phyloP scores from a whole-genome alignment of 2,797 vertebrate genomes.

The Protonibea diacanthus region DNA sequence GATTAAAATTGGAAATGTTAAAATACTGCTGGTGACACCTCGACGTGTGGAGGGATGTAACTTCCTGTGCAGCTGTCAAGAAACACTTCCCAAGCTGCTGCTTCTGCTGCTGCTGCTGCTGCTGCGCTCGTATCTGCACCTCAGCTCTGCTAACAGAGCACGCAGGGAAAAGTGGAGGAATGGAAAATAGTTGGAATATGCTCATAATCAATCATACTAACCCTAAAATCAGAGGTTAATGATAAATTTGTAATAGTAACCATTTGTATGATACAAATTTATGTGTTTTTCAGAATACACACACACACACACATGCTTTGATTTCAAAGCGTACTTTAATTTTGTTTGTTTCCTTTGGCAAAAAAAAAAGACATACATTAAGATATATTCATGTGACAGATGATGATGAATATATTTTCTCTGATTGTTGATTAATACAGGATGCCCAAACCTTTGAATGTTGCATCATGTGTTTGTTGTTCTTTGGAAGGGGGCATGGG shows the following conservation, averaged over 20 bases:
- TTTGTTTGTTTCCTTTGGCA: constrained; percentile 52
- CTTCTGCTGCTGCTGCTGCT: constrained; percentile 51
- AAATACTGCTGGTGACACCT: constrained; percentile 83
- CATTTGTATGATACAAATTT: constrained; percentile 31
- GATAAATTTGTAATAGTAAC: constrained; percentile 56
- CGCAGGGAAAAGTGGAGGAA: constrained; percentile 37
- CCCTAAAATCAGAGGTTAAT: constrained; percentile 53
- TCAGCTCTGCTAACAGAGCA: constrained; percentile 69
- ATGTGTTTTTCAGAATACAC: constrained; percentile 20
- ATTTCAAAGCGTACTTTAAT: constrained; percentile 45
- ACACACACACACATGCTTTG: constrained; percentile 39
- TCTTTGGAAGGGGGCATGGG: constrained; percentile 46
- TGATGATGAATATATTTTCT: constrained; percentile 50
- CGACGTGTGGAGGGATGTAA: constrained; percentile 80
- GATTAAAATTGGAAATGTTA: constrained; percentile 84
- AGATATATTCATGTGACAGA: constrained; percentile 40
- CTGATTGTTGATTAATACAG: constrained; percentile 59
- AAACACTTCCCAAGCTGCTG: constrained; percentile 78
- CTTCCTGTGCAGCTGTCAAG: constrained; percentile 86
- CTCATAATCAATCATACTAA: constrained; percentile 66
- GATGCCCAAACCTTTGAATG: constrained; percentile 32
- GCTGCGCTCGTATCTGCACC: constrained; percentile 63
- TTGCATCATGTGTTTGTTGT: constrained; percentile 63
- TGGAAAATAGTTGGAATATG: constrained; percentile 64
- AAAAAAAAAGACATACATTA: constrained; percentile 2